Base-by-base conservation (phyloP, 1,140 invertebrate species). In the Pseudomyrmex sp. region DNA sequence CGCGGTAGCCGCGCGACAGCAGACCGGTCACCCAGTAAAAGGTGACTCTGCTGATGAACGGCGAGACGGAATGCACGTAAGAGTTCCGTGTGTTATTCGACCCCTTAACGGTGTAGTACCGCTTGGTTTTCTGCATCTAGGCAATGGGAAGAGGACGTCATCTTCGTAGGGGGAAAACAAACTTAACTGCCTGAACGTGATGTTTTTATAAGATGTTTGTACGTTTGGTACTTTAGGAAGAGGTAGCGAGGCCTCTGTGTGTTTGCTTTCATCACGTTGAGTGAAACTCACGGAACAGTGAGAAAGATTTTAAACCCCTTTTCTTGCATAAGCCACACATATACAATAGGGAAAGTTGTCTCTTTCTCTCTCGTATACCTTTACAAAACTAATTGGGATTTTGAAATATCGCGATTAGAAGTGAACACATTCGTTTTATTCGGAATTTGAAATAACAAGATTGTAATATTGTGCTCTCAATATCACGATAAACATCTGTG, bases 1-100 rank as follows among this genome's bases (percentile, higher is more conserved):
- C 93, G 62, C 94, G 94, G 90, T 96, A 97, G 35, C 97, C 97
- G 82, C 95, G 93, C 80, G 95, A 94, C 2, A 98, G 91, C 2
- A 98, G 91, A 4, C 95, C 93, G 61, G 96, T 96, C 26, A 98
- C 92, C 97, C 97, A 98, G 92, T 96, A 97, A 91, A 97, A 98
- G 15, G 96, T 96, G 56, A 96, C 95, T 93, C 96, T 96, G 48
- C 88, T 85, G 18, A 92, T 65, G 46, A 92, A 89, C 5, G 90
- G 63, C 5, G 90, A 86, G 10, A 69, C 50, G 8, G 69, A 69
- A 56, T 92, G 90, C 73, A 80, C 85, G 66, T 92, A 92, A 44
- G 85, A 89, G 18, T 72, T 85, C 18, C 66, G 65, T 8, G 8
- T 56, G 59, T 80, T 83, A 74, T 65, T 65, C 13, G 58, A 56